These are phyloP conservation scores for Raja brachyura DNA, from an alignment of 2,113 vertebrate genomes.

Conservation along the genomic window DNA sequence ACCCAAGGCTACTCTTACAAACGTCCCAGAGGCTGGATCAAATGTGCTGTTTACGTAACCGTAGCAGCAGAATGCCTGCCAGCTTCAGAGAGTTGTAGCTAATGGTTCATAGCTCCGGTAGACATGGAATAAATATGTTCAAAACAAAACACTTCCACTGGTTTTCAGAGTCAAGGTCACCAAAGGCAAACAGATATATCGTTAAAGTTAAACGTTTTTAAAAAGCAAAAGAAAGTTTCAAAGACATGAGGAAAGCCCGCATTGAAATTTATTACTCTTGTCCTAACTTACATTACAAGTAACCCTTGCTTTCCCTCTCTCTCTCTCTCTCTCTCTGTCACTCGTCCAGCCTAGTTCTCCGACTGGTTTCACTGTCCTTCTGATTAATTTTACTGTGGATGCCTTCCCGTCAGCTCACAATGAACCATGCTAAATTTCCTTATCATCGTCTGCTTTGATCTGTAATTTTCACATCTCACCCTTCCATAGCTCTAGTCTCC, in stretches of 20 bases:
- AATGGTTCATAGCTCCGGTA: background rate
- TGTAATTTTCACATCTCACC: too few relatives aligned
- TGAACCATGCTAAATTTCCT: too few relatives aligned
- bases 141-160: background rate
- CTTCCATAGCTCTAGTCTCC: too few relatives aligned
- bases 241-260: background rate
- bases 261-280: background rate
- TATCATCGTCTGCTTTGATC: too few relatives aligned
- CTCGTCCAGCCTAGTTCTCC: too few relatives aligned
- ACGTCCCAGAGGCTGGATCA: background rate
- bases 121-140: background rate
- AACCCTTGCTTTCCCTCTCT: too few relatives aligned
- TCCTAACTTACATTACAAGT: background rate
- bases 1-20: background rate
- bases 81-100: background rate
- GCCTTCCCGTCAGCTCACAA: too few relatives aligned
- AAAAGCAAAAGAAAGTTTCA: background rate
- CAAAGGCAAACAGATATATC: background rate
- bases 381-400: too few relatives aligned
- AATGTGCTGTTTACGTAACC: conserved; percentile 7
- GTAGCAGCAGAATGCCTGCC: conserved; percentile 21
- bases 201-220: background rate
- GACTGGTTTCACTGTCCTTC: too few relatives aligned
- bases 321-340: too few relatives aligned
- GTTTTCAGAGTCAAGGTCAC: conserved; percentile 17